A percentile compares a stretch with the other conserved stretches of the same genome.
phyloP scores from a whole-genome alignment of 1,140 invertebrate genomes.

The Potamilus streckersoni region DNA sequence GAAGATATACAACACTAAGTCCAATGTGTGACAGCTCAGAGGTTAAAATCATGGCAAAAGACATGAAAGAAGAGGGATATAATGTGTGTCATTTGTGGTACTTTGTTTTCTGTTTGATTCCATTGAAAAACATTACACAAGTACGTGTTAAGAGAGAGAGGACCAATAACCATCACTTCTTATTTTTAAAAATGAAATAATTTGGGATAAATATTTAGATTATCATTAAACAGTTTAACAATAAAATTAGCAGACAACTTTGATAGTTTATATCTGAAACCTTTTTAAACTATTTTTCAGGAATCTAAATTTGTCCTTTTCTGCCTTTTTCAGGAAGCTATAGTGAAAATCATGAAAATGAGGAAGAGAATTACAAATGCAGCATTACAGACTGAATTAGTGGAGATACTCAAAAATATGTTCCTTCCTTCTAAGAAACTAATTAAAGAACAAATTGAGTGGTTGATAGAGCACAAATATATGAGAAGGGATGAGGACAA shows the following conservation, averaged over 20 bases:
- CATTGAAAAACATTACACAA: too few relatives aligned
- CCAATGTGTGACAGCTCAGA: too few relatives aligned
- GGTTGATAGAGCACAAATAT: constrained; percentile 99
- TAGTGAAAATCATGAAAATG: constrained; percentile 99
- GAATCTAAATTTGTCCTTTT: not conserved
- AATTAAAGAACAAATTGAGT: constrained; percentile 99
- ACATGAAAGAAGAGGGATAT: too few relatives aligned
- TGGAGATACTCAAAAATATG: constrained; percentile 99
- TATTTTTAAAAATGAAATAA: not conserved
- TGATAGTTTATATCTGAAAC: not conserved
- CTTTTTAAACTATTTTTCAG: not conserved
- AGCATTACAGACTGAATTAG: constrained; percentile 94
- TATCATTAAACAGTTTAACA: too few relatives aligned
- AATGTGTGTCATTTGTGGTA: too few relatives aligned
- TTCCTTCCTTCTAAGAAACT: constrained; percentile 99
- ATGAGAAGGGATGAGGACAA: constrained; percentile 96
- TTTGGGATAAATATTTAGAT: not conserved
- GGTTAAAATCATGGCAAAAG: too few relatives aligned
- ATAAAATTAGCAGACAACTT: not conserved
- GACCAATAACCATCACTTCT: not conserved
- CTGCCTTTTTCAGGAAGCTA: constrained; percentile 84
- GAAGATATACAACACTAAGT: too few relatives aligned
- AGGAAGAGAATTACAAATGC: constrained; percentile 93
- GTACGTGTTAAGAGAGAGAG: not conserved
- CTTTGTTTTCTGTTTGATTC: too few relatives aligned